A percentile compares a stretch with the other conserved stretches of the same genome.
Conservation (phyloP, 2,113 vertebrate species). For the Tychaedon coryphoeus region DNA sequence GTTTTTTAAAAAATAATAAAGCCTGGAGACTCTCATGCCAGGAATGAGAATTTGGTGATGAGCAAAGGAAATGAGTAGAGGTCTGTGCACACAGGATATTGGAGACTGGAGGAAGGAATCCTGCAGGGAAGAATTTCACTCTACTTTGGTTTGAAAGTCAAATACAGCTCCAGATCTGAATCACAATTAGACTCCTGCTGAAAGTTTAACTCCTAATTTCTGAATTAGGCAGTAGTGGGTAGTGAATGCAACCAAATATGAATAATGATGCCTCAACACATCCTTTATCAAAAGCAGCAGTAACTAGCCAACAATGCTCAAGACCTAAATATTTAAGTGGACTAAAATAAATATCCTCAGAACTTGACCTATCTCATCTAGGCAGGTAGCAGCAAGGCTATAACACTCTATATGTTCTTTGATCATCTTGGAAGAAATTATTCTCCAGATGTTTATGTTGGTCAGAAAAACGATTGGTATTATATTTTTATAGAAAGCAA, state of each 20-base stretch:
- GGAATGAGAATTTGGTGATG: background rate
- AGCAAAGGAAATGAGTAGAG: background rate
- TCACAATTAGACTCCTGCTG: background rate
- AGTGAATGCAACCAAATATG: background rate
- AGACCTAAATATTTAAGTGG: background rate
- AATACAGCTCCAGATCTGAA: background rate
- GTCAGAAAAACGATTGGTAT: background rate
- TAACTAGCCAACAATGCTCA: background rate
- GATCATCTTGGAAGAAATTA: background rate
- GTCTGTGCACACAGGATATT: background rate
- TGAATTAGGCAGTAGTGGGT: background rate
- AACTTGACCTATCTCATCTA: background rate
- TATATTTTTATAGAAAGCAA: conserved; percentile 3
- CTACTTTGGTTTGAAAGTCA: conserved; percentile 21
- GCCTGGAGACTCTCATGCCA: background rate
- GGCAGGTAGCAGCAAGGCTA: background rate
- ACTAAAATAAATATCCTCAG: background rate
- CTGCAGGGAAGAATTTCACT: background rate
- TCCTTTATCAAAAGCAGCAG: background rate
- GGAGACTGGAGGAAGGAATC: background rate
- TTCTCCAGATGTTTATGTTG: background rate
- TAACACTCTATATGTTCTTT: background rate
- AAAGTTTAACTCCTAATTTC: background rate
- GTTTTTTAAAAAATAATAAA: background rate
- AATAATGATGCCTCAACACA: background rate